Evolutionary conservation across 2,797 vertebrate species (phyloP), one percentile per base, ranked within the genome.

Genomic region (Paedocypris micromegethes): DNA sequence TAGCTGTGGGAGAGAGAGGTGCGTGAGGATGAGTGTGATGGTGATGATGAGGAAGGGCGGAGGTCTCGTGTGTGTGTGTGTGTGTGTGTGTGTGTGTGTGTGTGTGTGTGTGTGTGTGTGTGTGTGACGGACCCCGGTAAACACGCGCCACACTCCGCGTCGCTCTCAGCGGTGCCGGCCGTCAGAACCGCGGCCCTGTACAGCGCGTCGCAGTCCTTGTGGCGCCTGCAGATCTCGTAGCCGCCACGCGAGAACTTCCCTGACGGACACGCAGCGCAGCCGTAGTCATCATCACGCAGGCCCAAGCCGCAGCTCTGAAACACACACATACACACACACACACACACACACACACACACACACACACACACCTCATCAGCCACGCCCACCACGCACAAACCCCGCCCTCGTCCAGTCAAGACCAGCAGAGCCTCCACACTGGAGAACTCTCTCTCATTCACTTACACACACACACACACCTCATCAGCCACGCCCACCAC

Each of bases 201-300:
- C 80, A 96, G 90, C 0, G 92, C 92, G 46, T 98, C 92, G 0
- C 96, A 98, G 87, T 98, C 94, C 78, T 96, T 98, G 79, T 98
- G 96, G 3, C 96, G 85, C 62, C 94, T 85, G 86, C 96, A 98
- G 80, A 98, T 95, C 86, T 98, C 94, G 66, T 98, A 98, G 55
- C 93, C 96, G 69, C 96, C 96, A 84, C 90, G 95, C 68, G 96
- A 98, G 73, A 95, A 98, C 82, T 98, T 98, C 72, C 95, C 95
- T 0, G 91, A 86, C 0, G 91, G 90, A 73, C 96, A 98, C 4
- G 93, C 86, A 53, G 93, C 70, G 1, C 96, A 98, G 76, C 88
- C 84, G 0, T 96, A 98, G 80, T 93, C 93, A 2, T 97, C 94
- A 0, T 97, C 96, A 82, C 92, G 96, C 80, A 87, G 87, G 43